Base-by-base conservation (phyloP, 2,888 invertebrate genomes). In the Cerastis leucographa region DNA sequence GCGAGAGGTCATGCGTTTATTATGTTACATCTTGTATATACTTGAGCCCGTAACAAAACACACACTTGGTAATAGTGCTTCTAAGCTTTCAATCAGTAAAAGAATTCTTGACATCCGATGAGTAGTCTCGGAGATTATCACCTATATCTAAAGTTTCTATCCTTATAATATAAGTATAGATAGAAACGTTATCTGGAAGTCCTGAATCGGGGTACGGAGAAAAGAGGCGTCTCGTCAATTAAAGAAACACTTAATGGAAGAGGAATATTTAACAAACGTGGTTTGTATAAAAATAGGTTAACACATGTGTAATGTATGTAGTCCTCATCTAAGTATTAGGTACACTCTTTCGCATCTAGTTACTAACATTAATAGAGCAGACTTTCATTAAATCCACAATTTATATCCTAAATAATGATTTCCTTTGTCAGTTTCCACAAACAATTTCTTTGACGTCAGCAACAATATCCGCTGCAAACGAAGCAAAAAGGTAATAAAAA, bases 361-460 rank as follows among this genome's bases (percentile, higher is more conserved):
- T 17, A 29, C 29, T 29, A 29, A 17, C 8, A 59, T n/a, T n/a
- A 40, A 40, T 40, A 22, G 22, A 62, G 5, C 22, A 51, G 46
- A n/a, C 11, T 40, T 44, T 77, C 12, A 64, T 44, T 44, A 22
- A 12, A 42, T 29, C 12, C 11, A 40, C 25, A 64, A 46, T n/a
- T n/a, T n/a, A n/a, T 17, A 35, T 64, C 0, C 2, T 2, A 14
- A 56, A 25, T 40, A 49, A 4, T 6, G 2, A 5, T 17, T 22
- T 62, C 22, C 19, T 42, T 17, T 17, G 49, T 51, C 19, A 40
- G 14, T 56, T 56, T 17, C 19, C 5, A 40, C 14, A 76, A 83
- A 83, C 17, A 59, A 69, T 40, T 54, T 44, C 29, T 68, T 78
- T 68, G 49, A 54, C 14, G 54, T 69, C 72, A 66, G 46, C 69